Evolutionary conservation across 2,888 invertebrate species (phyloP), one percentile per base, ranked within the genome.

Genomic region (Hypomecis punctinalis): DNA sequence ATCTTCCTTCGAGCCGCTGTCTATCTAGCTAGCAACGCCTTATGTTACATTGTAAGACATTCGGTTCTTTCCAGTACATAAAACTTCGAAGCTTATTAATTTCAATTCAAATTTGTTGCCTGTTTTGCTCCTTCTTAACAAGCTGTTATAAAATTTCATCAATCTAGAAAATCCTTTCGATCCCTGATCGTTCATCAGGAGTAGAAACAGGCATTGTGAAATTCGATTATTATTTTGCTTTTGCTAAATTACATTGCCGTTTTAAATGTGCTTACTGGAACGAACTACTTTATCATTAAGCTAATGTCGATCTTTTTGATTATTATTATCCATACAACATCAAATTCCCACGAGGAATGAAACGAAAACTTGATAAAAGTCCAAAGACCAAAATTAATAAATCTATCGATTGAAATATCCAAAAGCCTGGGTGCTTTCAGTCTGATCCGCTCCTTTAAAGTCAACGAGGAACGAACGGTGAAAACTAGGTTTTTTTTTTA

Each of bases 1-100:
- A 86, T 88, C 90, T 91, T 90, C 90, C 90, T 92, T 91, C 89
- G 90, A 91, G 90, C 91, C 90, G 92, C 92, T 91, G 81, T 91
- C 90, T 91, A 86, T 89, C 85, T 92, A 92, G 92, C 89, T 93
- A 92, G 92, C 84, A 86, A 88, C 81, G 92, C 92, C 91, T 92
- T 84, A 83, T 91, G 87, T 91, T 91, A 90, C 84, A 83, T 88
- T 82, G 57, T 91, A 92, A 91, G 89, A 80, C 77, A 77, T 74
- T 76, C 78, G 86, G 81, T 83, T 87, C 85, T 85, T 90, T 91
- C 88, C 87, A 79, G 86, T 79, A 77, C 74, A 57, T 58, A 65
- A 63, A 63, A 60, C 57, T 23, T 61, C 63, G 61, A 64, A 68
- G 68, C 70, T 66, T 67, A 64, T 72, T 67, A 56, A 63, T 54